phyloP scores from a whole-genome alignment of 2,113 vertebrate genomes.

The Silurus meridionalis region DNA sequence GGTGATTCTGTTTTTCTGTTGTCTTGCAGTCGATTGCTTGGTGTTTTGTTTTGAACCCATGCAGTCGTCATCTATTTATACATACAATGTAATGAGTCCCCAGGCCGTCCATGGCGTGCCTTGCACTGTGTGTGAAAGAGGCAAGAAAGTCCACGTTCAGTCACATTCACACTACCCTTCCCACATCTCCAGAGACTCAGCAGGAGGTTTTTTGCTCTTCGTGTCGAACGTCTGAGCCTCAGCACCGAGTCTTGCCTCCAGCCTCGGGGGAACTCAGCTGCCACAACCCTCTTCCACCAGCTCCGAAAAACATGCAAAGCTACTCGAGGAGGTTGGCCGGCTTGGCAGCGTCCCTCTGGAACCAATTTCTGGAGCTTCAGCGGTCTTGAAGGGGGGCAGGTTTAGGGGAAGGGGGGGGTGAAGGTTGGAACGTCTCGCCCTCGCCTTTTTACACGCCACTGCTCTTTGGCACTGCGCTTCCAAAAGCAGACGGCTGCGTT shows the following conservation, averaged over 20 bases:
- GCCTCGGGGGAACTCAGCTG: slow-evolving; percentile 21
- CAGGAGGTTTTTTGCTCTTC: slow-evolving; percentile 28
- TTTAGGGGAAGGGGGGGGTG: slow-evolving; percentile 25
- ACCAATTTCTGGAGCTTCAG: slow-evolving; percentile 71
- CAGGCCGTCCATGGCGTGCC: not conserved
- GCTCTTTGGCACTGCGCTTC: slow-evolving; percentile 68
- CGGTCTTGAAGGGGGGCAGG: slow-evolving; percentile 47
- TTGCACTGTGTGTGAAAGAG: not conserved
- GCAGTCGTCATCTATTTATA: slow-evolving; percentile 30
- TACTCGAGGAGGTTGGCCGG: slow-evolving; percentile 57
- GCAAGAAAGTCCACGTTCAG: slow-evolving; percentile 4
- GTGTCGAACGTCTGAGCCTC: slow-evolving; percentile 7
- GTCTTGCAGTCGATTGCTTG: not conserved
- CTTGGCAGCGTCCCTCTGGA: slow-evolving; percentile 70
- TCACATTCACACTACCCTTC: not conserved
- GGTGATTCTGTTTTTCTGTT: not conserved
- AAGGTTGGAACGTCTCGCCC: slow-evolving; percentile 59
- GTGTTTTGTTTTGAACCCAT: not conserved
- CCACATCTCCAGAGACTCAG: slow-evolving; percentile 13
- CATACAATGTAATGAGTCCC: slow-evolving; percentile 23
- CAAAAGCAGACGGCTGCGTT: slow-evolving; percentile 73
- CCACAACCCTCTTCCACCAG: slow-evolving; percentile 1
- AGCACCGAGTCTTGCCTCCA: slow-evolving; percentile 18
- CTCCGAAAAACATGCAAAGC: slow-evolving; percentile 55
- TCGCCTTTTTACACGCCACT: slow-evolving; percentile 60